Conservation (phyloP, 2,888 invertebrate species). For the Argyresthia goedartella region DNA sequence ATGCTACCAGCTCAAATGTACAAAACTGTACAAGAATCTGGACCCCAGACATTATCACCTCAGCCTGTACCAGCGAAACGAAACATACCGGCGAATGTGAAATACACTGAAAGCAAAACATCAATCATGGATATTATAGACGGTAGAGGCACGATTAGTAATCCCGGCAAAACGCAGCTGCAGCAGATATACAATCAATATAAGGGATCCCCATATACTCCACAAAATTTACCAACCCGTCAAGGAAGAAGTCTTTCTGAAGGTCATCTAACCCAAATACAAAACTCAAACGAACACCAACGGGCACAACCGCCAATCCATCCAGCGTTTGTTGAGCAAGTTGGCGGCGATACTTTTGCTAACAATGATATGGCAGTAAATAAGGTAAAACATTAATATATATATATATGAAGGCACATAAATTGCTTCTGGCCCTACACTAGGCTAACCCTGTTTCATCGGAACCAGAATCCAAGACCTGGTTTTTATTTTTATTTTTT, state of each 20-base stretch:
- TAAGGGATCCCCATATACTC: conserved; percentile 27
- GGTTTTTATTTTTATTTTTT: neutral
- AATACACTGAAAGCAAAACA: conserved; percentile 50
- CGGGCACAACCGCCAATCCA: too few relatives aligned
- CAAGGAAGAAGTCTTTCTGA: neutral
- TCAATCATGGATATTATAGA: conserved; percentile 34
- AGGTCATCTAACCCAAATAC: neutral
- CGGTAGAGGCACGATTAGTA: conserved; percentile 18
- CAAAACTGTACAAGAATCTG: conserved; percentile 20
- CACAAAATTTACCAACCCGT: neutral
- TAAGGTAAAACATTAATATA: too few relatives aligned
- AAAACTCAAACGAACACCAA: too few relatives aligned
- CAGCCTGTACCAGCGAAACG: conserved; percentile 20
- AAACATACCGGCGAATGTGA: conserved; percentile 33
- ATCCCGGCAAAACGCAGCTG: conserved; percentile 42
- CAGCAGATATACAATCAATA: conserved; percentile 53
- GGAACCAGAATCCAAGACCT: neutral
- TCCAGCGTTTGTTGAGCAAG: neutral
- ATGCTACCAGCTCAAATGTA: conserved; percentile 34
- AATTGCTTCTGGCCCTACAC: too few relatives aligned
- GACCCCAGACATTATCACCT: conserved; percentile 50
- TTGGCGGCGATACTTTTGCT: neutral
- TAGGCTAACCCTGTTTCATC: neutral
- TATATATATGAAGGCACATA: too few relatives aligned
- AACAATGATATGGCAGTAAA: neutral